Evolutionary conservation across 2,888 invertebrate genomes (phyloP).

Genomic region (Andricus quercusramuli): DNA sequence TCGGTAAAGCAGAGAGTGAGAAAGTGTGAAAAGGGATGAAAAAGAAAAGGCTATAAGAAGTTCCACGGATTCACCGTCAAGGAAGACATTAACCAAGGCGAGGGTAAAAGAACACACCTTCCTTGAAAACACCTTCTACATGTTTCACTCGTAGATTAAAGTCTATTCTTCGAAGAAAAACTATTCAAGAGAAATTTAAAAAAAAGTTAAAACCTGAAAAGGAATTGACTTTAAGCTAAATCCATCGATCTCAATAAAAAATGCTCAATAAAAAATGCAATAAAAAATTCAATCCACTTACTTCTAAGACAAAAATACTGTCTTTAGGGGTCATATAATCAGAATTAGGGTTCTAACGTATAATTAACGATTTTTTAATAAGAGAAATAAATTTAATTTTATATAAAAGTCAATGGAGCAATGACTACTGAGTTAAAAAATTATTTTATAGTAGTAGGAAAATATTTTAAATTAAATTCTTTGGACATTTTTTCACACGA

Average conservation of each 20-base stretch:
- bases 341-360: no score
- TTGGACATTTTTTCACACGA: no score
- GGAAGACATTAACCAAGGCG: slow-evolving; percentile 65
- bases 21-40: slow-evolving; percentile 33
- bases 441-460: no score
- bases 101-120: slow-evolving; percentile 51
- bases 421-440: no score
- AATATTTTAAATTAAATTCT: no score
- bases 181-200: neutral
- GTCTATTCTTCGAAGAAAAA: slow-evolving; percentile 8
- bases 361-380: no score
- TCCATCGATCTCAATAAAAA: neutral
- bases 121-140: slow-evolving; percentile 61
- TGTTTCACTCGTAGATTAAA: slow-evolving; percentile 55
- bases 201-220: neutral
- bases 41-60: slow-evolving; percentile 55
- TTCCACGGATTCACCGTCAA: slow-evolving; percentile 62
- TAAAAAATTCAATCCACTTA: no score
- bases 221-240: neutral
- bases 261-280: neutral
- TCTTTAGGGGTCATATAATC: no score
- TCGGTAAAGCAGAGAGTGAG: slow-evolving; percentile 42
- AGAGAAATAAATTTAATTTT: no score
- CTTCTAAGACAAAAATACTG: no score
- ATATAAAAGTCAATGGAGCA: no score